phyloP scores from a whole-genome alignment of 2,797 vertebrate genomes.

The Pygocentrus nattereri region DNA sequence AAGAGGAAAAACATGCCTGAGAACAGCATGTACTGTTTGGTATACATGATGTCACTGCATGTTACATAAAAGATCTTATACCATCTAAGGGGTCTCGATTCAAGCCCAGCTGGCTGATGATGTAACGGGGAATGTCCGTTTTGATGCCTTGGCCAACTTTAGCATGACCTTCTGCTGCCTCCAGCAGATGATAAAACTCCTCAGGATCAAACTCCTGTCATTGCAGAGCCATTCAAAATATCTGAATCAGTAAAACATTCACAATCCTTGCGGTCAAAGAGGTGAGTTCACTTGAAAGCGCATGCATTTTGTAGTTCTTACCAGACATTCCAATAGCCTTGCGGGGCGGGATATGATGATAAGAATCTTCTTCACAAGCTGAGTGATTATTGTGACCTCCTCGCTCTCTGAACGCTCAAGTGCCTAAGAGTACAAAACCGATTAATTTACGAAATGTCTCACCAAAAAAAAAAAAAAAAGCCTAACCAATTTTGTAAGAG shows the following conservation, averaged over 20 bases:
- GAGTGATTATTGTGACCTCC: conserved; percentile 89
- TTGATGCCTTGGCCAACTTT: conserved; percentile 94
- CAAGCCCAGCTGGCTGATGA: conserved; percentile 94
- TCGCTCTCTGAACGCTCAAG: conserved; percentile 94
- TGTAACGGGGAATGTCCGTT: conserved; percentile 94
- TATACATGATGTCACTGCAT: not conserved
- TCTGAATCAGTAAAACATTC: not conserved
- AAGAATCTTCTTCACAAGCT: conserved; percentile 92
- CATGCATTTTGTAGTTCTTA: conserved; percentile 72
- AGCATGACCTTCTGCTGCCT: conserved; percentile 95
- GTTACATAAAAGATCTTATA: not conserved
- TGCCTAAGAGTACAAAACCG: conserved; percentile 75
- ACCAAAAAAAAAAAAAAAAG: not conserved
- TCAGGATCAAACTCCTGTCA: conserved; percentile 95
- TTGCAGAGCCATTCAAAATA: conserved; percentile 30
- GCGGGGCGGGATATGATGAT: conserved; percentile 95
- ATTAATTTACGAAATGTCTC: conserved; percentile 26
- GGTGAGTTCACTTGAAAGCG: not conserved
- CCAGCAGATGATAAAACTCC: conserved; percentile 95
- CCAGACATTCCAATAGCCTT: conserved; percentile 95
- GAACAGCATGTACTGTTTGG: not conserved
- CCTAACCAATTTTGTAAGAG: not conserved
- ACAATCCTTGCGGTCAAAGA: not conserved
- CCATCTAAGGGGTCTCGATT: conserved; percentile 90
- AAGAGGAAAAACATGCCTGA: conserved; percentile 16